These are phyloP conservation scores for Cololabis saira DNA, from an alignment of 2,113 vertebrate species.

Conservation along the genomic window DNA sequence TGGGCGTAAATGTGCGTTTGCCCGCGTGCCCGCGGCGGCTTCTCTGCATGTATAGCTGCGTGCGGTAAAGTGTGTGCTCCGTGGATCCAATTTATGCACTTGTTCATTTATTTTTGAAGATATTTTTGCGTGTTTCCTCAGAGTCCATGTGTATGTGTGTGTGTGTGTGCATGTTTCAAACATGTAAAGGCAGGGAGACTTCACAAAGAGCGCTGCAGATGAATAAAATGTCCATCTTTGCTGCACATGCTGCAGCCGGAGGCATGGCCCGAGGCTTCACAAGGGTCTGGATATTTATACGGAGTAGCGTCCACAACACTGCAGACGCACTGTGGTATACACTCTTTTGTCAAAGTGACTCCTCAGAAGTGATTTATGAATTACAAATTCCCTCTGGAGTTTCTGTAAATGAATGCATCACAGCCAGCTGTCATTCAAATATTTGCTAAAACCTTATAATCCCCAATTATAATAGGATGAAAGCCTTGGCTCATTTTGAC, in stretches of 20 bases:
- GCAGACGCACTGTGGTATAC: too few species aligned
- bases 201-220: constrained; percentile 4
- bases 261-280: constrained; percentile 50
- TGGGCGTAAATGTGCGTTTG: not conserved
- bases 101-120: constrained; percentile 40
- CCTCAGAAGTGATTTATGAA: not conserved
- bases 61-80: constrained; percentile 13
- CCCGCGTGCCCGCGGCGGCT: not conserved
- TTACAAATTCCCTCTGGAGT: not conserved
- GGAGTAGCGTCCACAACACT: constrained; percentile 27
- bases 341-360: too few species aligned
- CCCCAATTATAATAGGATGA: constrained; percentile 14
- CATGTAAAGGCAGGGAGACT: constrained; percentile 21
- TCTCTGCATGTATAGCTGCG: not conserved
- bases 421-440: constrained; percentile 26
- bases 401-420: constrained; percentile 15
- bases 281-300: constrained; percentile 39
- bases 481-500: constrained; percentile 40
- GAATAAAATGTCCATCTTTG: constrained; percentile 51
- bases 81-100: constrained; percentile 32
- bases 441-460: constrained; percentile 13
- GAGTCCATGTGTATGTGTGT: not conserved
- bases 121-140: constrained; percentile 10
- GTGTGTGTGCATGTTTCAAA: not conserved
- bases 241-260: constrained; percentile 52